These are phyloP conservation scores for Erannis defoliaria DNA, from an alignment of 2,888 invertebrate species.

Conservation along the genomic window DNA sequence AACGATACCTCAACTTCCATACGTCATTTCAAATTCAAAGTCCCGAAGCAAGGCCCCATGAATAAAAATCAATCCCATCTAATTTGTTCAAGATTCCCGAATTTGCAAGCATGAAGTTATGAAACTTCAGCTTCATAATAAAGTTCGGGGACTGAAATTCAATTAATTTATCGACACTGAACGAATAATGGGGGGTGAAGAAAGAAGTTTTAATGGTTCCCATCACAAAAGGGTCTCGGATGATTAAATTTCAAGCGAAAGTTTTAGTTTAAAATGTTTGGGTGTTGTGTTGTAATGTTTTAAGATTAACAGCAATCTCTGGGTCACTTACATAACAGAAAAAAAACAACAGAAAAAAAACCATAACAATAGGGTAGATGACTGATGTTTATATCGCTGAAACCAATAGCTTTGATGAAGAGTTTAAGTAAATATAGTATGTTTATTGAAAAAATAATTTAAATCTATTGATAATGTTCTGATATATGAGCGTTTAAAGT, in stretches of 20 bases:
- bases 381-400: too few species aligned
- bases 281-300: slow-evolving; percentile 33
- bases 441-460: too few species aligned
- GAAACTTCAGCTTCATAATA: slow-evolving; percentile 60
- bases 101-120: slow-evolving; percentile 46
- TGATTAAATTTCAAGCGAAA: slow-evolving; percentile 47
- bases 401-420: too few species aligned
- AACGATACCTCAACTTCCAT: not conserved
- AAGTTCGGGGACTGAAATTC: slow-evolving; percentile 64
- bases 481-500: too few species aligned
- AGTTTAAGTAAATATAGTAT: too few species aligned
- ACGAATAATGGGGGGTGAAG: slow-evolving; percentile 63
- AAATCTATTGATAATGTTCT: too few species aligned
- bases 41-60: slow-evolving; percentile 15
- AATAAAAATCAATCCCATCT: slow-evolving; percentile 51
- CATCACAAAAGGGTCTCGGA: slow-evolving; percentile 45
- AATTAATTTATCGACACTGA: slow-evolving; percentile 71
- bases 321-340: too few species aligned
- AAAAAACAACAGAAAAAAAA: too few species aligned
- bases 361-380: too few species aligned
- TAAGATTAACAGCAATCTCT: not conserved
- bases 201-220: slow-evolving; percentile 61
- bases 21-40: slow-evolving; percentile 3
- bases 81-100: slow-evolving; percentile 54
- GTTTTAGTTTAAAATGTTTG: slow-evolving; percentile 35